Evolutionary conservation across 2,113 vertebrate genomes (phyloP), one percentile per base, ranked within the genome.

Genomic region (Nycticebus coucang): DNA sequence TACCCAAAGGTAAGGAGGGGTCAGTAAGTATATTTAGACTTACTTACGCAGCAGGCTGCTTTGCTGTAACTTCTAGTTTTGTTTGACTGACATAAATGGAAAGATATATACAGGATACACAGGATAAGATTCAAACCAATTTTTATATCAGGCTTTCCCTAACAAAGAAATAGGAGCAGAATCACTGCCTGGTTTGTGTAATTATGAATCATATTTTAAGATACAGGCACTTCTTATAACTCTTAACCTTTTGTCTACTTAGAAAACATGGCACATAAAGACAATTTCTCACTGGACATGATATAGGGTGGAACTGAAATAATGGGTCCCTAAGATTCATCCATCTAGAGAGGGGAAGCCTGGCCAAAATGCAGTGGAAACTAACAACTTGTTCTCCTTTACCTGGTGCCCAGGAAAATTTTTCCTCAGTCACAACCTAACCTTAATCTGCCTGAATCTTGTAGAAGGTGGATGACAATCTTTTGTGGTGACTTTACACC

Each of bases 231-330:
- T 82, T 80, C 17, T 59, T 81, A 74, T 37, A 5, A 86, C 24
- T 83, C 53, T 92, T 62, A 87, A 69, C 2, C 6, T 69, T 87
- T 60, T 89, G 0, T 26, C 72, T 57, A 0, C 75, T 89, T 86
- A 1, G 17, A 87, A 91, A 91, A 77, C 7, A 81, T 6, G 1
- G 30, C 64, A 69, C 50, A 45, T 75, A 59, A 86, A 86, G 55
- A 24, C 30, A 86, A 89, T 33, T 89, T 97, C 66, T 84, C 69
- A 71, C 45, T 72, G 66, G 80, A 80, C 88, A 78, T 60, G 59
- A 79, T 69, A 57, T 13, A 3, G 33, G 26, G 45, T 50, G 45
- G 4, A 77, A 79, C 22, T 57, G 74, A 89, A 82, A 84, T 22
- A 83, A 85, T 37, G 28, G 64, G n/a, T 0, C 30, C 55, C 55